Evolutionary conservation across 1,140 invertebrate species (phyloP).

Genomic region (Drosophila ogumai): DNA sequence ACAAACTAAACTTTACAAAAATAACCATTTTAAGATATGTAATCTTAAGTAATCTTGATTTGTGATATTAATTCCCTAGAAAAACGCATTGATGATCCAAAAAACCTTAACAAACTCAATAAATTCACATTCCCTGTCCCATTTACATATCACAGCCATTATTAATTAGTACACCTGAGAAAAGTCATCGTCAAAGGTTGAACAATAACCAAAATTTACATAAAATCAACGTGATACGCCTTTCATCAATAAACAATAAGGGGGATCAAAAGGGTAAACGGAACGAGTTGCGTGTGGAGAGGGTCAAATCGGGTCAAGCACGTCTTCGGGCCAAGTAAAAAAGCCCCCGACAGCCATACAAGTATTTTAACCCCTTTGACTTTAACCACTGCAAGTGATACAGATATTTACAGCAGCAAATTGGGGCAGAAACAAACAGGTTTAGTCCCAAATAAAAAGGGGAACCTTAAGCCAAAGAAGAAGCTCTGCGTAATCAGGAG

Average conservation of each 20-base stretch:
- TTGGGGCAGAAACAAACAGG: constrained; percentile 23
- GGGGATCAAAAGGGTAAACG: constrained; percentile 11
- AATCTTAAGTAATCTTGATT: constrained; percentile 13
- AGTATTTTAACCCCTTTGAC: constrained; percentile 27
- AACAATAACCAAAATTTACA: constrained; percentile 10
- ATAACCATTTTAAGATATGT: not conserved
- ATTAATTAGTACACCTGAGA: constrained; percentile 19
- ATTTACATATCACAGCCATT: constrained; percentile 28
- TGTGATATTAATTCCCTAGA: constrained; percentile 8
- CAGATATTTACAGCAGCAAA: constrained; percentile 17
- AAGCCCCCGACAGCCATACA: constrained; percentile 11
- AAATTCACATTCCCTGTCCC: not conserved
- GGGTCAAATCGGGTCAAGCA: constrained; percentile 40
- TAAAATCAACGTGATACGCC: constrained; percentile 21
- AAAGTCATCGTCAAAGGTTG: constrained; percentile 1
- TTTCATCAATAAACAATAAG: constrained; percentile 3
- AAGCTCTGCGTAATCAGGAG: constrained; percentile 32
- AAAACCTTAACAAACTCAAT: constrained; percentile 5
- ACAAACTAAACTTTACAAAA: not conserved
- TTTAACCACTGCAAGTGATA: constrained; percentile 13
- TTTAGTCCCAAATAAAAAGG: constrained; percentile 2
- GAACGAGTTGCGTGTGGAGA: constrained; percentile 12
- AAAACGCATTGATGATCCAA: not conserved
- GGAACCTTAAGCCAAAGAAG: constrained; percentile 18
- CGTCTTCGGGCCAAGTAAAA: constrained; percentile 9